Conservation (phyloP, 2,113 vertebrate genomes). For the Microcebus lehilahytsara region DNA sequence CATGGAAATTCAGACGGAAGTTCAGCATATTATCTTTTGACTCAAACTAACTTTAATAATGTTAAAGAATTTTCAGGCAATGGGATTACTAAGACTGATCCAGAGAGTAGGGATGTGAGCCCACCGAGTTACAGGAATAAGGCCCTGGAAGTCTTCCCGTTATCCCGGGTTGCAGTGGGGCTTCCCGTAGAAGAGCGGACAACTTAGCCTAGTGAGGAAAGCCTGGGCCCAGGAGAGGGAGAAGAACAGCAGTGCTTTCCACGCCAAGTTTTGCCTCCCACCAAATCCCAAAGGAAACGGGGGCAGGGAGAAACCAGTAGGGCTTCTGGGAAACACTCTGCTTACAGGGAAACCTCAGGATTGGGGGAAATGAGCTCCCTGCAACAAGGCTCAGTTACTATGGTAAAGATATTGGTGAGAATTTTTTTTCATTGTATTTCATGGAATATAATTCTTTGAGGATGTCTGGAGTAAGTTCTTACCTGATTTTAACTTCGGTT, state of each 20-base stretch:
- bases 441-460: background rate
- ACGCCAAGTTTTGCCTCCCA: accelerated
- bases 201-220: no score
- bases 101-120: background rate
- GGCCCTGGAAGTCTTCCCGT: background rate
- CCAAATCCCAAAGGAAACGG: background rate
- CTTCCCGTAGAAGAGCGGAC: accelerated
- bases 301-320: accelerated
- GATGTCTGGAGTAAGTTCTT: background rate
- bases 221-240: accelerated
- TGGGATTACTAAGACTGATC: no score
- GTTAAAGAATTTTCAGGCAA: background rate
- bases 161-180: accelerated
- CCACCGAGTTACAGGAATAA: no score
- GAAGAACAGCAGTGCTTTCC: accelerated
- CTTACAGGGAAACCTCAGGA: accelerated
- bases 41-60: background rate
- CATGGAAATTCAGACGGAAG: background rate
- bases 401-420: background rate
- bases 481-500: background rate
- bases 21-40: background rate
- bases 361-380: background rate
- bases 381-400: background rate
- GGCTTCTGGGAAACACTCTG: background rate
- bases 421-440: background rate